Evolutionary conservation across 2,113 vertebrate genomes (phyloP).

Genomic region (Taurulus bubalis): DNA sequence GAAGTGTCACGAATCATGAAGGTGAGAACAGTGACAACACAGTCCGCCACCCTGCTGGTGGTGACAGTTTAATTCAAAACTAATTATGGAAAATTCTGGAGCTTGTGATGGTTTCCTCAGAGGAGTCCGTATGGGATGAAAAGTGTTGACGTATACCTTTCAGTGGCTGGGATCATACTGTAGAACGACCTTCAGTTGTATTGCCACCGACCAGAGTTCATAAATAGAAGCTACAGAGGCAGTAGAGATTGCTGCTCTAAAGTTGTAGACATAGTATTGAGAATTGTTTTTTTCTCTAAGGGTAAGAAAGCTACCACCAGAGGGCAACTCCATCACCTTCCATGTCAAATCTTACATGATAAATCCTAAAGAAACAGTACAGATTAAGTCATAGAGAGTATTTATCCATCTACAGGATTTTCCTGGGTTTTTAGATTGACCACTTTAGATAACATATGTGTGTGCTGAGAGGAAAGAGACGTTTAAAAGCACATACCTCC

Average conservation of each 20-base stretch:
- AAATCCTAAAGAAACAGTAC: constrained; percentile 12
- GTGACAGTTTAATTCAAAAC: constrained; percentile 61
- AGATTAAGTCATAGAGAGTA: constrained; percentile 23
- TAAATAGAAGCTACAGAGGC: not conserved
- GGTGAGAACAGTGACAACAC: constrained; percentile 55
- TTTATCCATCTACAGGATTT: constrained; percentile 3
- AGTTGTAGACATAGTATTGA: not conserved
- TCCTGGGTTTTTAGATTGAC: constrained; percentile 27
- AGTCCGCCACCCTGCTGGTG: constrained; percentile 29
- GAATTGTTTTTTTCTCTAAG: not conserved
- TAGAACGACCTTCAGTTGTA: not conserved
- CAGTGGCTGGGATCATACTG: not conserved
- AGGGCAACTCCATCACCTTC: constrained; percentile 1
- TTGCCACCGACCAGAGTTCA: not conserved
- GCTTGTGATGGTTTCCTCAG: constrained; percentile 37
- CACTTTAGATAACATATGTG: constrained; percentile 14
- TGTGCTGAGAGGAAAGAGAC: constrained; percentile 25
- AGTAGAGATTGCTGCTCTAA: not conserved
- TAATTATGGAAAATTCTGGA: constrained; percentile 57
- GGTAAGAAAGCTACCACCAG: constrained; percentile 10
- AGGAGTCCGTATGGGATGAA: constrained; percentile 8
- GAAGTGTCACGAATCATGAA: constrained; percentile 44
- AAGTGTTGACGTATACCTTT: constrained; percentile 27
- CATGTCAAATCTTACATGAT: not conserved
- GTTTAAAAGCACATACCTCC: constrained; percentile 18